phyloP scores from a whole-genome alignment of 1,140 invertebrate genomes.

The Drosophila suzukii region DNA sequence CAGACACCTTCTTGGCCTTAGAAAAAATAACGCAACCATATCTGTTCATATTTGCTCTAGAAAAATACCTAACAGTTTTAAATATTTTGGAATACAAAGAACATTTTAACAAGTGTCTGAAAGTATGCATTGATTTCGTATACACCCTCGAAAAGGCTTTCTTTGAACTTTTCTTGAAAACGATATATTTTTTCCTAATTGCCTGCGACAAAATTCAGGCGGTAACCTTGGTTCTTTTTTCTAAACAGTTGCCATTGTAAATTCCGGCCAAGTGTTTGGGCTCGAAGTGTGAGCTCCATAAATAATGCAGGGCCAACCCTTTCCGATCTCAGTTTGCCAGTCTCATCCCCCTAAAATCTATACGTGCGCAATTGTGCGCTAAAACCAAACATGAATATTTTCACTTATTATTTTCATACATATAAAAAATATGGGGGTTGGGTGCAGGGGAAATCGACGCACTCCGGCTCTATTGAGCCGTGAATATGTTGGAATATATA shows the following conservation, averaged over 20 bases:
- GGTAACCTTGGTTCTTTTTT: slow-evolving; percentile 24
- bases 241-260: slow-evolving; percentile 42
- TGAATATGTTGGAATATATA: slow-evolving; percentile 83
- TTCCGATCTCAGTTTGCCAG: slow-evolving; percentile 9
- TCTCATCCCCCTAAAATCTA: slow-evolving; percentile 2
- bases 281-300: slow-evolving; percentile 40
- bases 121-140: not conserved
- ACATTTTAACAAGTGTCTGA: not conserved
- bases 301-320: slow-evolving; percentile 49
- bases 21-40: not conserved
- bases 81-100: too few relatives aligned
- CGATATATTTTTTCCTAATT: slow-evolving; percentile 2
- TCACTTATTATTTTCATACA: slow-evolving; percentile 78
- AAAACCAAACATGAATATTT: slow-evolving; percentile 81
- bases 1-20: slow-evolving; percentile 1
- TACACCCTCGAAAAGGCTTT: not conserved
- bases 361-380: slow-evolving; percentile 74
- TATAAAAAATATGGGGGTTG: slow-evolving; percentile 30
- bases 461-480: slow-evolving; percentile 70
- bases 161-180: not conserved
- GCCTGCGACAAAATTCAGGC: not conserved
- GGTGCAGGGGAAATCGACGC: slow-evolving; percentile 55
- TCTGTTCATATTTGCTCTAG: not conserved
- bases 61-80: not conserved
- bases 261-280: slow-evolving; percentile 41